Conservation (phyloP, 2,113 vertebrate genomes). For the Dromas ardeola region DNA sequence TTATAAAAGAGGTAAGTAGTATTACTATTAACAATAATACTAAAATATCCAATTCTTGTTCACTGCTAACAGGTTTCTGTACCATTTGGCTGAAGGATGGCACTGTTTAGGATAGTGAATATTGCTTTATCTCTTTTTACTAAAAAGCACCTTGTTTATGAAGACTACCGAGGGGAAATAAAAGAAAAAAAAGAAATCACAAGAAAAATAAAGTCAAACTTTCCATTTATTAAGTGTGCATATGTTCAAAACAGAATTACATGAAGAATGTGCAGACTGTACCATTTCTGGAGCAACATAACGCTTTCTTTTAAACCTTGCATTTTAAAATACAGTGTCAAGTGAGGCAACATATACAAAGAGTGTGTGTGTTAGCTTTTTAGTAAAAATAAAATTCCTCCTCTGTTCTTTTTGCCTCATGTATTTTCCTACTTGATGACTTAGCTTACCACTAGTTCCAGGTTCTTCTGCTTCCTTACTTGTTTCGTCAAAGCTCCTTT, state of each 20-base stretch:
- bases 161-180: not conserved
- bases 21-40: constrained; percentile 30
- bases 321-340: not conserved
- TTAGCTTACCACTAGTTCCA: not conserved
- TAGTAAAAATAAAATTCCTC: not conserved
- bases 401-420: not conserved
- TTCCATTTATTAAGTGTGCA: not conserved
- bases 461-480: not conserved
- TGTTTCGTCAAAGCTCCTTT: not conserved
- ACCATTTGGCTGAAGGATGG: not conserved
- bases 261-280: not conserved
- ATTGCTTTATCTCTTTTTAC: not conserved
- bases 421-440: not conserved
- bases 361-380: not conserved
- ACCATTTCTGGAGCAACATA: not conserved
- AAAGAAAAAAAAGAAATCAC: not conserved
- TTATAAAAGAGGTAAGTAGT: constrained; percentile 56
- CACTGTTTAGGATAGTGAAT: not conserved
- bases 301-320: not conserved
- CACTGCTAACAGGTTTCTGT: not conserved
- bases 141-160: not conserved
- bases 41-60: constrained; percentile 6
- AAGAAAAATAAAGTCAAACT: not conserved
- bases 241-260: not conserved
- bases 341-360: not conserved